Evolutionary conservation across 2,888 invertebrate species (phyloP).

Genomic region (Sinopyrophorus schimmeli): DNA sequence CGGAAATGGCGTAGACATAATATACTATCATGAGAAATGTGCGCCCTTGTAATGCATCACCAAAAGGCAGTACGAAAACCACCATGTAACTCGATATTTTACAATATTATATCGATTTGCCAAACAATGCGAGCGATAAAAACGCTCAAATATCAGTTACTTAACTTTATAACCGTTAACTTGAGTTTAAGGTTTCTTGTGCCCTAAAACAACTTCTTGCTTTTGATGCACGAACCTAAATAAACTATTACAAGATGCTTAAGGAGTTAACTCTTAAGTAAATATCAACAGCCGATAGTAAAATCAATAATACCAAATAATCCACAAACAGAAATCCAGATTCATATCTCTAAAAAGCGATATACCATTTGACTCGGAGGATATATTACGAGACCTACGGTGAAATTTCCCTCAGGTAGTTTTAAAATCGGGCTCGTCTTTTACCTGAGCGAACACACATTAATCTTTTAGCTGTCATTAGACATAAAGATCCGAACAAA

Average conservation of each 20-base stretch:
- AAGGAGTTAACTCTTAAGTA: conserved; percentile 46
- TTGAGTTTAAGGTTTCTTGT: neutral
- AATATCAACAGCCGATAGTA: conserved; percentile 48
- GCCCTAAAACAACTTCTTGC: neutral
- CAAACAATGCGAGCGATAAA: too few species aligned
- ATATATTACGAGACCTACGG: conserved; percentile 40
- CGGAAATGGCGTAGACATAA: conserved; percentile 6
- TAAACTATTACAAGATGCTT: conserved; percentile 48
- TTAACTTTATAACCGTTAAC: too few species aligned
- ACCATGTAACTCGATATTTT: conserved; percentile 18
- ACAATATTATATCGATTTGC: conserved; percentile 16
- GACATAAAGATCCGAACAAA: conserved; percentile 23
- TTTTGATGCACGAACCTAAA: conserved; percentile 27
- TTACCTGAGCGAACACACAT: conserved; percentile 28
- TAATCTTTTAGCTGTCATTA: conserved; percentile 32
- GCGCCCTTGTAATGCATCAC: conserved; percentile 4
- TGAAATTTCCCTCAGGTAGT: conserved; percentile 25
- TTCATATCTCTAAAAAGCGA: conserved; percentile 45
- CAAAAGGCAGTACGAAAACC: conserved; percentile 6
- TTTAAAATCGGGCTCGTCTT: conserved; percentile 16
- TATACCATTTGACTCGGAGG: conserved; percentile 43
- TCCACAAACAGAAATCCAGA: conserved; percentile 38
- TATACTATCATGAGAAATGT: conserved; percentile 10
- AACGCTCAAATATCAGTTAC: too few species aligned
- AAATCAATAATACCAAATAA: conserved; percentile 48